phyloP scores from a whole-genome alignment of 2,113 vertebrate species.

The Oriolus oriolus region DNA sequence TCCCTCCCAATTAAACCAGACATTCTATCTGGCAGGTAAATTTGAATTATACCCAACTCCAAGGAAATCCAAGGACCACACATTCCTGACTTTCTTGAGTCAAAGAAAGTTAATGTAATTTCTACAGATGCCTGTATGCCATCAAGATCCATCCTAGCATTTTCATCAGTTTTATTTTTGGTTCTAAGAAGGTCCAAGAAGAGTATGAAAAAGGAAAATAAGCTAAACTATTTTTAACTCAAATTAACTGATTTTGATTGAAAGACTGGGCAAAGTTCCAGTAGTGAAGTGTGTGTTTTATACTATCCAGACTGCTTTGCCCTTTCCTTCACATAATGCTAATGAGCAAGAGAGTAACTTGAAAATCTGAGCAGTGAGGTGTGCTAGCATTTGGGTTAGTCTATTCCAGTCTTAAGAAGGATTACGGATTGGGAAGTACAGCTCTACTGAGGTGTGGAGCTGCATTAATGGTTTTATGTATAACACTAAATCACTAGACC shows the following conservation, averaged over 20 bases:
- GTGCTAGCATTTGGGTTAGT: background rate
- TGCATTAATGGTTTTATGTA: constrained; percentile 12
- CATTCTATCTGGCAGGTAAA: background rate
- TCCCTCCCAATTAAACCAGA: background rate
- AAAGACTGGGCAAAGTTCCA: background rate
- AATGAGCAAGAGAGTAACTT: background rate
- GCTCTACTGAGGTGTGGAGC: background rate
- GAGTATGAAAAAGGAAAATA: background rate
- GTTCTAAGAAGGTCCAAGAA: background rate
- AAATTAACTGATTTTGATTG: background rate
- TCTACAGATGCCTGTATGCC: background rate
- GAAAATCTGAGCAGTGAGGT: constrained; percentile 23
- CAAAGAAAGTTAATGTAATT: background rate
- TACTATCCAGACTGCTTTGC: background rate
- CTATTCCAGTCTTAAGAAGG: constrained; percentile 1
- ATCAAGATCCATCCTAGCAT: background rate
- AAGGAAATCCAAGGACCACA: background rate
- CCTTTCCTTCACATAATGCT: constrained; percentile 17
- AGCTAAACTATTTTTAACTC: background rate
- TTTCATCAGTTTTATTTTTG: background rate
- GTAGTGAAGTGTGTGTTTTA: background rate
- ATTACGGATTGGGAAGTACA: background rate
- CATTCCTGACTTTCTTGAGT: background rate
- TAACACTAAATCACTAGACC: background rate
- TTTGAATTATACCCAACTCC: background rate